Base-by-base conservation (phyloP, 2,797 vertebrate species). In the Thunnus albacares region DNA sequence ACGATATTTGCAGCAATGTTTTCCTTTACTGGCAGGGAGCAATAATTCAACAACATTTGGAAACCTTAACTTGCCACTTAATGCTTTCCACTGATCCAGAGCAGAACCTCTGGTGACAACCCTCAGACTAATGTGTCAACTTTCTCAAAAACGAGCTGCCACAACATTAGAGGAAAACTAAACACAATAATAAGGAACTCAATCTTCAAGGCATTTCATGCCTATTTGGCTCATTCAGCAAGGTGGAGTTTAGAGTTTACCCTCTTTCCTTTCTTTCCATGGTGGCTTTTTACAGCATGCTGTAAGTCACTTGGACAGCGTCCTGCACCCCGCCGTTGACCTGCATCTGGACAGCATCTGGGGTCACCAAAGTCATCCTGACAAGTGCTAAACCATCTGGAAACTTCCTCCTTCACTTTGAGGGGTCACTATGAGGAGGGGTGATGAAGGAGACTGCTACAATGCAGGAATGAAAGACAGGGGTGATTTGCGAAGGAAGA, bases 321-420 rank as follows among this genome's bases (percentile, higher is more conserved):
- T 72, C 73, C 75, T 79, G 84, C 83, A 91, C 93, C 86, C 79
- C 28, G 33, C 74, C 59, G 70, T 62, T 95, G 94, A 94, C 93
- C 95, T 89, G 93, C 95, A 96, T 96, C 96, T 96, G 95, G 95
- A 94, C 89, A 92, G 83, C 94, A 96, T 95, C 94, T 95, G 95
- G 89, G 91, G 93, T 94, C 89, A 80, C 69, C 12, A 12, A 55
- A 84, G 93, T 94, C 90, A 90, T 55, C 75, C 80, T 77, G 90
- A 92, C 92, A 95, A 95, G 94, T 91, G 92, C 89, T 89, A 89
- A 93, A 93, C 93, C 94, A 95, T 95, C 91, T 95, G 94, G 90
- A 92, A 84, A 83, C 78, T 86, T 92, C 89, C 88, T 88, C 71
- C 84, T 74, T 82, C 77, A 74, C 82, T 82, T 77, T 61, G 61